Evolutionary conservation across 2,797 vertebrate species (phyloP).

Genomic region (Phaenicophaeus curvirostris): DNA sequence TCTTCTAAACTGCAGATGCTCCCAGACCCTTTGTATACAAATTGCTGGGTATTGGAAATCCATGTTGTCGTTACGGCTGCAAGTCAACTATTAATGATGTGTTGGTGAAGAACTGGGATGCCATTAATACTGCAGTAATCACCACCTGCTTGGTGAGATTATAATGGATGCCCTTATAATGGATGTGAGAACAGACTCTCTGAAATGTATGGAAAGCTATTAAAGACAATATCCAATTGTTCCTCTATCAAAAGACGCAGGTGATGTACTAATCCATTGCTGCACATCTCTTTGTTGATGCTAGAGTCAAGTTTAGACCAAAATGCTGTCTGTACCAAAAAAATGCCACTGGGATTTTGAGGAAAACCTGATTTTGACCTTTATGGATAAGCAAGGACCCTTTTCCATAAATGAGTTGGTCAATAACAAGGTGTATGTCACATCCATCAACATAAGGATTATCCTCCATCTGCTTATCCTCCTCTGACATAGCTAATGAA

Average conservation of each 20-base stretch:
- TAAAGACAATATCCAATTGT: neutral
- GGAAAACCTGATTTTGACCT: conserved; percentile 11
- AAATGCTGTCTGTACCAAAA: neutral
- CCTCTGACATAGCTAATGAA: conserved; percentile 14
- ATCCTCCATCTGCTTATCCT: conserved; percentile 1
- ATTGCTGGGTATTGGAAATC: neutral
- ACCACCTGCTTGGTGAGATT: neutral
- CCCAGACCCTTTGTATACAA: neutral
- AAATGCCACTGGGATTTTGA: neutral
- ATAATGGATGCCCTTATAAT: neutral
- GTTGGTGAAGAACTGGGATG: neutral
- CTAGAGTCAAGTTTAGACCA: neutral
- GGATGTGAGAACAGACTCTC: neutral
- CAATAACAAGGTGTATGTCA: conserved; percentile 20
- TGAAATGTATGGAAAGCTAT: neutral
- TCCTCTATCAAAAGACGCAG: neutral
- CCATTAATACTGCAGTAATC: conserved; percentile 9
- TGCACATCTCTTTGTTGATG: neutral
- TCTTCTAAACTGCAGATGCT: neutral
- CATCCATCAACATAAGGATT: conserved; percentile 13
- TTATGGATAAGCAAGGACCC: neutral
- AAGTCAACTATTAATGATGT: neutral
- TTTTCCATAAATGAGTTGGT: neutral
- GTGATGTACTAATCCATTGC: neutral
- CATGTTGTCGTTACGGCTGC: neutral